Evolutionary conservation across 2,113 vertebrate genomes (phyloP), one percentile per base, ranked within the genome.

Genomic region (Pelecanus crispus): DNA sequence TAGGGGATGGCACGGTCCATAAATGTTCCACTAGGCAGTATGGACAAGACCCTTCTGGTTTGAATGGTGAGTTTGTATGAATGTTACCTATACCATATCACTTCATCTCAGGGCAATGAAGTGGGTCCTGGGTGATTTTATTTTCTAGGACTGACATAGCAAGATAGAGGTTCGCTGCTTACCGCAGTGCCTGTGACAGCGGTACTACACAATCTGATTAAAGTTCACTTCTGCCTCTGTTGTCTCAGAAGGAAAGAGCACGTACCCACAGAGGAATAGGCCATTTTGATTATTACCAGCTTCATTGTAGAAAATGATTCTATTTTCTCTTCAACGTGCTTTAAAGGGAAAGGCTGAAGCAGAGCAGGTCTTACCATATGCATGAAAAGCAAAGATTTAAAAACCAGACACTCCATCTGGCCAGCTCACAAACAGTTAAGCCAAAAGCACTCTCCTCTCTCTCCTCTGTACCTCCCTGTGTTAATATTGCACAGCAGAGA

Each of bases 391-490:
- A 45, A 38, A 55, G n/a, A 32, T 71, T 50, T 55, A 34, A 56
- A 90, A 91, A 10, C 1, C 36, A 68, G 63, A 4, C 2, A 0
- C 11, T 38, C 26, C 32, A 10, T 28, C 72, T 74, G 67, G 19
- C 44, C 72, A 65, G 82, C 47, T 74, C 84, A 63, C 38, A 62
- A 93, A 92, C n/a, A 75, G 56, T 94, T 96, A 93, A 94, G 18
- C 36, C 49, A 32, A 52, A 81, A 86, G 13, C 70, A 71, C 31
- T 79, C n/a, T 86, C 34, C 24, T 73, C 12, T 32, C 45, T 81
- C 34, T 79, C 34, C 28, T 81, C 47, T n/a, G 13, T 70, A 28
- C 38, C 63, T 84, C 61, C 59, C 34, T 45, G 20, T n/a, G 42
- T 62, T 80, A 52, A 72, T 73, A 62, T 53, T 67, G 66, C 32